phyloP scores from a whole-genome alignment of 2,888 invertebrate genomes.

The Drosophila prolongata region DNA sequence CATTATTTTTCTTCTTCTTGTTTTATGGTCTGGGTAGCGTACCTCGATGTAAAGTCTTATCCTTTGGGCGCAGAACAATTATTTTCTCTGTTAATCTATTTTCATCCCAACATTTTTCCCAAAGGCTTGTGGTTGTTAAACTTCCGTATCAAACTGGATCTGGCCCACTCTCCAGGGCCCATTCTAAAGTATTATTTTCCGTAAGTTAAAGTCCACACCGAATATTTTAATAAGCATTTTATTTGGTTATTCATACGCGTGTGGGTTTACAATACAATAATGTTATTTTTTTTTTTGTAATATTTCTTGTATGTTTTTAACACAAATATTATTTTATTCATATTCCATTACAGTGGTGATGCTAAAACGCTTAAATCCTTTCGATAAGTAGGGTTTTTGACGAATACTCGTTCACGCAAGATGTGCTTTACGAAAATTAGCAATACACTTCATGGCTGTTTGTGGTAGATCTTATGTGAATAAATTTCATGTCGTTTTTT shows the following conservation, averaged over 20 bases:
- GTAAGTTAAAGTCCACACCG: neutral
- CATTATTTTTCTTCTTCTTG: too few species aligned
- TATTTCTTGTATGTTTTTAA: conserved; percentile 68
- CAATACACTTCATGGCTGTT: conserved; percentile 36
- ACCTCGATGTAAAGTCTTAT: too few species aligned
- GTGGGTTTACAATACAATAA: conserved; percentile 82
- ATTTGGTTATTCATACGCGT: conserved; percentile 80
- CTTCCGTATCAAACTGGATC: too few species aligned
- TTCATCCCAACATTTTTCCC: too few species aligned
- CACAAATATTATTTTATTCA: conserved; percentile 68
- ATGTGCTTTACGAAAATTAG: conserved; percentile 73
- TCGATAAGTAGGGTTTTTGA: conserved; percentile 52
- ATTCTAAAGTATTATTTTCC: neutral
- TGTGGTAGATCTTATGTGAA: conserved; percentile 41
- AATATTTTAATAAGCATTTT: conserved; percentile 70
- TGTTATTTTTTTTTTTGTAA: conserved; percentile 53
- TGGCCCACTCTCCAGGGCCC: too few species aligned
- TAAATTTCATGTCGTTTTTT: conserved; percentile 46
- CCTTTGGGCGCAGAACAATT: too few species aligned
- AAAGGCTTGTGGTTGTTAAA: too few species aligned
- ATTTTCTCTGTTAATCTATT: too few species aligned
- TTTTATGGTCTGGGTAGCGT: too few species aligned
- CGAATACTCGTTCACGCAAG: conserved; percentile 37
- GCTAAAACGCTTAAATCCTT: conserved; percentile 67
- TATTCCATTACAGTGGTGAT: conserved; percentile 63